phyloP scores from a whole-genome alignment of 2,797 vertebrate genomes.

The Bradypodion pumilum region DNA sequence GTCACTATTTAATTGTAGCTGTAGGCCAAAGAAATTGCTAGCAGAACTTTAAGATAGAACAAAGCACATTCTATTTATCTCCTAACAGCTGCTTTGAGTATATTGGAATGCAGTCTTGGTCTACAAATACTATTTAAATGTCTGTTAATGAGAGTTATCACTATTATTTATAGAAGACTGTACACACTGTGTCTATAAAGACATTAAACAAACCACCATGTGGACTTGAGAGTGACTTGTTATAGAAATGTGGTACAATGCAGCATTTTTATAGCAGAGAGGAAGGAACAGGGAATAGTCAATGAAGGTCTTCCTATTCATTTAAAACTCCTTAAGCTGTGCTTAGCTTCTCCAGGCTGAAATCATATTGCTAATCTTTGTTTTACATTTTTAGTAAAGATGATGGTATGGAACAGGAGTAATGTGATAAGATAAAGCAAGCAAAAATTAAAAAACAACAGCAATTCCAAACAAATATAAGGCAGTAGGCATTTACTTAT shows the following conservation, averaged over 20 bases:
- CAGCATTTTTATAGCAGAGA: background rate
- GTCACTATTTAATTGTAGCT: slow-evolving; percentile 26
- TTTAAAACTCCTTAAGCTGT: background rate
- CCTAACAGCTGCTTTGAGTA: slow-evolving; percentile 18
- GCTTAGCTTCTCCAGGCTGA: background rate
- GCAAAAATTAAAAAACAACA: background rate
- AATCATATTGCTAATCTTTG: background rate
- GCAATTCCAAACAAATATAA: background rate
- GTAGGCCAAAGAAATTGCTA: slow-evolving; percentile 15
- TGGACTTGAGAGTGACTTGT: background rate
- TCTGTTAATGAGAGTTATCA: slow-evolving; percentile 27
- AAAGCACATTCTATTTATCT: slow-evolving; percentile 2
- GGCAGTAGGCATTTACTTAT: background rate
- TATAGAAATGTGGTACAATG: background rate
- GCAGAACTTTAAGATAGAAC: slow-evolving; percentile 10
- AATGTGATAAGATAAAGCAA: background rate
- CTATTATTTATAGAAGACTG: background rate
- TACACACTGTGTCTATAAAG: slow-evolving; percentile 25
- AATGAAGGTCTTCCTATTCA: background rate
- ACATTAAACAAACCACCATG: background rate
- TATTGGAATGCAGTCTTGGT: slow-evolving; percentile 11
- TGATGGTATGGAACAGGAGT: background rate
- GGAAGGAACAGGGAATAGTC: background rate
- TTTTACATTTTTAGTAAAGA: background rate
- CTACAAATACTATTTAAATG: slow-evolving; percentile 11